Percentiles rank a stretch among this genome's conserved stretches.
These are phyloP conservation scores for Hycleus phaleratus DNA, from an alignment of 1,140 invertebrate genomes.

Conservation along the genomic window DNA sequence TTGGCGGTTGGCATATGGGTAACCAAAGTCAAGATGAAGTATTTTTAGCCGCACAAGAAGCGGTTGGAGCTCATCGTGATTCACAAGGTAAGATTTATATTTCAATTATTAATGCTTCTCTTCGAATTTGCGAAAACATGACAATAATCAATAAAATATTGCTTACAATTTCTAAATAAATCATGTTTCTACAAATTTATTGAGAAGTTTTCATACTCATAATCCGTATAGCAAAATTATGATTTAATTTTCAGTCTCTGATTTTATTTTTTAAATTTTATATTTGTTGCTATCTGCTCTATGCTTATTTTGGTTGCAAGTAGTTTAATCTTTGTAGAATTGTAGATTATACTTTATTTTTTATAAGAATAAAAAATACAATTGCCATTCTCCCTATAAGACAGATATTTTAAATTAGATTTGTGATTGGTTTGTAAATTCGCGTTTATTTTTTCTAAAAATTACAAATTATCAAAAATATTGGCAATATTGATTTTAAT, in stretches of 20 bases:
- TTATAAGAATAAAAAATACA: conserved; percentile 4
- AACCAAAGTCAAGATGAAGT: conserved; percentile 64
- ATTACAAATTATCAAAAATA: background rate
- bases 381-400: conserved; percentile 27
- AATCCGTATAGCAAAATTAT: conserved; percentile 34
- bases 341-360: conserved; percentile 19
- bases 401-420: background rate
- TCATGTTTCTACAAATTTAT: conserved; percentile 17
- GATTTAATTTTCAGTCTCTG: conserved; percentile 36
- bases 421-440: background rate
- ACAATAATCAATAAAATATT: background rate
- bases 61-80: conserved; percentile 61
- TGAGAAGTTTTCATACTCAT: conserved; percentile 27
- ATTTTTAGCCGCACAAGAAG: conserved; percentile 62
- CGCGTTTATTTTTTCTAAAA: background rate
- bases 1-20: conserved; percentile 58
- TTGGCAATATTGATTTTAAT: too few relatives aligned
- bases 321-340: conserved; percentile 14
- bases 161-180: background rate
- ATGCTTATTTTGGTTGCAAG: conserved; percentile 29
- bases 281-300: conserved; percentile 8
- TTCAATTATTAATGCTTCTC: conserved; percentile 30
- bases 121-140: conserved; percentile 22
- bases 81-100: conserved; percentile 63
- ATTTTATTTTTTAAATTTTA: conserved; percentile 30